Evolutionary conservation across 2,888 invertebrate species (phyloP).

Genomic region (Girardia tigrina): DNA sequence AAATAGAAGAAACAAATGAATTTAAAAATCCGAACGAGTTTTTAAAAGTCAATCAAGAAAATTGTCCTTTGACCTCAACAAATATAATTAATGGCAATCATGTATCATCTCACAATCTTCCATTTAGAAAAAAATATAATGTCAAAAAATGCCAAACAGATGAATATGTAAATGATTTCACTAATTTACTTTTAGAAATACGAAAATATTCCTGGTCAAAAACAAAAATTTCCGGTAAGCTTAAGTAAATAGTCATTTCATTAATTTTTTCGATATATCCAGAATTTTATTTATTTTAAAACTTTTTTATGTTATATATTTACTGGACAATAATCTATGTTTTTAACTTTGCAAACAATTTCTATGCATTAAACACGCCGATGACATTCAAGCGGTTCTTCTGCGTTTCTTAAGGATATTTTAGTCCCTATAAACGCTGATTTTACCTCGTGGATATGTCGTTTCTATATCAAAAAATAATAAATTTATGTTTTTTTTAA

Average conservation of each 20-base stretch:
- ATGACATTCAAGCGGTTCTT: too few species aligned
- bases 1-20: neutral
- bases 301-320: neutral
- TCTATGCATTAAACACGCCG: too few species aligned
- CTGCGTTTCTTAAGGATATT: neutral
- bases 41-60: neutral
- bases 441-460: too few species aligned
- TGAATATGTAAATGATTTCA: conserved; percentile 4
- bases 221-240: neutral
- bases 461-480: too few species aligned
- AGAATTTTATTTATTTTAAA: neutral
- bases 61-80: neutral
- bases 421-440: too few species aligned
- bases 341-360: too few species aligned
- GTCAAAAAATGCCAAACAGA: conserved; percentile 11
- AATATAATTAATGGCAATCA: conserved; percentile 1
- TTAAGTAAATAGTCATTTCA: neutral
- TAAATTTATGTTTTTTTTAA: too few species aligned
- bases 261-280: neutral
- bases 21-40: conserved; percentile 3
- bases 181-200: neutral
- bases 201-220: conserved; percentile 1
- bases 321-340: too few species aligned
- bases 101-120: neutral
- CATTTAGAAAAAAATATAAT: neutral